These are phyloP conservation scores for Zootoca vivipara DNA, from an alignment of 2,113 vertebrate genomes.

Conservation along the genomic window DNA sequence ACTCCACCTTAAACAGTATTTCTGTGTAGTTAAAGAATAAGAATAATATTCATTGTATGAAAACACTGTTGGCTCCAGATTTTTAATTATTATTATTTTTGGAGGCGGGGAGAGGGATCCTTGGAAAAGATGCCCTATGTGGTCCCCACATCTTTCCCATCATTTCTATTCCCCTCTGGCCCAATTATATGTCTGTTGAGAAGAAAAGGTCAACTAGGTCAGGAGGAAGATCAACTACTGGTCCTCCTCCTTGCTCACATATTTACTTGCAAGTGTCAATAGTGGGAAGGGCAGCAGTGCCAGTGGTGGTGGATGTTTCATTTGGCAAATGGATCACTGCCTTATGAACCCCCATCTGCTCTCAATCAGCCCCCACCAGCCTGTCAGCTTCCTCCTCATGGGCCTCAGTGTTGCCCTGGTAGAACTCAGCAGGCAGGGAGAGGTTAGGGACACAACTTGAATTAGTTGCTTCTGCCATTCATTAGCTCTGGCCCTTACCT, in stretches of 20 bases:
- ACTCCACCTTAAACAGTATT: background rate
- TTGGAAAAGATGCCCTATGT: background rate
- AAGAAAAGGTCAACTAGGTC: background rate
- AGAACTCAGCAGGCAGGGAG: too few species aligned
- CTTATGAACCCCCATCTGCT: too few species aligned
- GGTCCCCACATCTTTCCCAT: background rate
- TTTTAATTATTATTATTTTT: too few species aligned
- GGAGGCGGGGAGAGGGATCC: too few species aligned
- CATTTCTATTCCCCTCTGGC: background rate
- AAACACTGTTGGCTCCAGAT: too few species aligned
- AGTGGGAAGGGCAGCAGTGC: background rate
- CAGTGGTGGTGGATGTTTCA: too few species aligned
- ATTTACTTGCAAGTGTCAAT: background rate
- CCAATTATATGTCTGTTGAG: background rate
- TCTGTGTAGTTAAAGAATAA: background rate
- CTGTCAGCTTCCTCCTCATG: background rate
- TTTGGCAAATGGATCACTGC: too few species aligned
- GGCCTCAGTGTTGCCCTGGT: too few species aligned
- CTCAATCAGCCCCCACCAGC: too few species aligned
- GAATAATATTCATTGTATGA: background rate
- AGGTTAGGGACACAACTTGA: too few species aligned
- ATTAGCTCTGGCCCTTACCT: too few species aligned
- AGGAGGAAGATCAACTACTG: background rate
- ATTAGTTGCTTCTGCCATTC: too few species aligned
- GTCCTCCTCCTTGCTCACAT: background rate